phyloP scores from a whole-genome alignment of 1,140 invertebrate genomes.

The Heterodera schachtii region DNA sequence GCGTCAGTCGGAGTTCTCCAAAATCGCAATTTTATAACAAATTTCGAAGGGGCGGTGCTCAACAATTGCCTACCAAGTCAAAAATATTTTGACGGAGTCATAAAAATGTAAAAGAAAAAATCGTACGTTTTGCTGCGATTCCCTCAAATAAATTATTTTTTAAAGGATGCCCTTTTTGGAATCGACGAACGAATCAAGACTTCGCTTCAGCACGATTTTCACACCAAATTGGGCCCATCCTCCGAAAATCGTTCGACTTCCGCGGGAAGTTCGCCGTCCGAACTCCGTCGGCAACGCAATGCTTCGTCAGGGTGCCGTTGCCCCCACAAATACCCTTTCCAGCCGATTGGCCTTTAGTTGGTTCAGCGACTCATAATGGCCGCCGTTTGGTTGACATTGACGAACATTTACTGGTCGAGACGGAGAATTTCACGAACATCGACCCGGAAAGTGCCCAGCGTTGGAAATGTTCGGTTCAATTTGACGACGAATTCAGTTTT shows the following conservation, averaged over 20 bases:
- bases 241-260: background rate
- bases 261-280: background rate
- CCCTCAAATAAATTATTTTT: background rate
- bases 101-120: constrained; percentile 49
- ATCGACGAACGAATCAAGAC: constrained; percentile 13
- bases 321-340: constrained; percentile 20
- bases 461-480: constrained; percentile 46
- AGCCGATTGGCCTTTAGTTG: constrained; percentile 12
- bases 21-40: constrained; percentile 40
- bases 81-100: constrained; percentile 41
- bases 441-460: constrained; percentile 38
- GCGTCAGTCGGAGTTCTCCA: constrained; percentile 36
- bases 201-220: constrained; percentile 17
- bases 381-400: constrained; percentile 36
- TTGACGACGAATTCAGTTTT: constrained; percentile 42
- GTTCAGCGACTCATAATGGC: constrained; percentile 28
- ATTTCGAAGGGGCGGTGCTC: constrained; percentile 35
- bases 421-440: constrained; percentile 43
- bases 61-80: constrained; percentile 38
- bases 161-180: constrained; percentile 25
- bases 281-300: background rate
- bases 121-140: background rate
- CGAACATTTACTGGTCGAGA: constrained; percentile 43
- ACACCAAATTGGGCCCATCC: background rate
- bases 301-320: background rate